Evolutionary conservation across 2,888 invertebrate species (phyloP), one percentile per base, ranked within the genome.

Genomic region (Hipparchia sbordonii): DNA sequence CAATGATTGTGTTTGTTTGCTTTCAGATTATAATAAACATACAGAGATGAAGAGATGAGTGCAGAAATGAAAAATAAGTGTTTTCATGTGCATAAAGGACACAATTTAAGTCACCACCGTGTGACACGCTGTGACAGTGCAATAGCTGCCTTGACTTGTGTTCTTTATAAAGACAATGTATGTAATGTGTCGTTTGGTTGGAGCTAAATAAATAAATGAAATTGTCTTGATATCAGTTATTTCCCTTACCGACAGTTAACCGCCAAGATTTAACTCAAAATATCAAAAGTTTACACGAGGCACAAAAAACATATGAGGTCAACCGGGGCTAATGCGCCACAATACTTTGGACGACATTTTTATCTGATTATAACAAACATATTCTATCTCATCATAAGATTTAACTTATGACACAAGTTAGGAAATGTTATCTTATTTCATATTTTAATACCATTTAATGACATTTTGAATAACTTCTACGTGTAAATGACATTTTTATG

Each of bases 21-120:
- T 61, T 61, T 39, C 60, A 61, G 60, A 48, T 39, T 39, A 39
- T 39, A 3, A 59, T 60, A 45, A 39, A 60, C 60, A 60, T 45
- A 10, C 45, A n/a, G 12, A 45, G 39, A 12, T 45, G 39, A 12
- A 45, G 60, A 6, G n/a, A n/a, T n/a, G n/a, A 12, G 39, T 12
- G 39, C 60, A 56, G 7, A 54, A 54, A 23, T 57, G 57, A 23
- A 57, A 23, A 57, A 13, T 57, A 8, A 56, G 23, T 4, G 2
- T 57, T 23, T 8, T 57, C 23, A 8, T 23, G 23, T 57, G 23
- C 23, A 8, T 57, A 8, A 57, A 23, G 57, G 23, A 23, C 13
- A 57, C 23, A 8, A 9, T 7, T 23, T 3, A 8, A 23, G 13
- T 13, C 6, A 6, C 54, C 6, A 6, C 1, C 54, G 1, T 10